A percentile compares a stretch with the other conserved stretches of the same genome.
These are phyloP conservation scores for Ametastegia equiseti DNA, from an alignment of 2,888 invertebrate genomes.

Conservation along the genomic window DNA sequence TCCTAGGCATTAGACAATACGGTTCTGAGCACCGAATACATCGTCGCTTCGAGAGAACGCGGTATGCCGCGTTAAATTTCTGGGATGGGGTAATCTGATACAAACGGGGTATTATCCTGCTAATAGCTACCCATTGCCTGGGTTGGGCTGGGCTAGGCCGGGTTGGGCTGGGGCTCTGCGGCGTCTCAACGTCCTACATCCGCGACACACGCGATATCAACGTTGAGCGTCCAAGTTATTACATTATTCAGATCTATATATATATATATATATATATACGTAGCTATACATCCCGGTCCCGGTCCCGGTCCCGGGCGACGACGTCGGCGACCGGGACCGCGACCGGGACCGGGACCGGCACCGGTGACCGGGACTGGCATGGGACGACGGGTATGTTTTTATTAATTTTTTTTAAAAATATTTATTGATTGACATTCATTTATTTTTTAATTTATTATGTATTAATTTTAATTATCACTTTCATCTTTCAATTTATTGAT, in stretches of 20 bases:
- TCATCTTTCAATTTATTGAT: too few species aligned
- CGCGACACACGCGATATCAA: constrained; percentile 10
- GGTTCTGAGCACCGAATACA: not conserved
- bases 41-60: not conserved
- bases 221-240: constrained; percentile 8
- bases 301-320: too few species aligned
- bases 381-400: too few species aligned
- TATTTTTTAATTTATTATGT: too few species aligned
- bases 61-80: not conserved
- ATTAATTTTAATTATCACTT: too few species aligned
- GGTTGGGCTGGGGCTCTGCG: too few species aligned
- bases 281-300: not conserved
- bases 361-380: too few species aligned
- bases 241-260: not conserved
- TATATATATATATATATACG: not conserved
- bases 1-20: not conserved
- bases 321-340: too few species aligned
- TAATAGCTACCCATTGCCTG: not conserved
- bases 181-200: not conserved
- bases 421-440: too few species aligned
- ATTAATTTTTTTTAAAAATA: too few species aligned
- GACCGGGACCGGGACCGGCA: too few species aligned
- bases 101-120: constrained; percentile 17
- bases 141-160: too few species aligned
- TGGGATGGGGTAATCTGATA: constrained; percentile 22